These are phyloP conservation scores for Apis laboriosa DNA, from an alignment of 1,140 invertebrate species.

Conservation along the genomic window DNA sequence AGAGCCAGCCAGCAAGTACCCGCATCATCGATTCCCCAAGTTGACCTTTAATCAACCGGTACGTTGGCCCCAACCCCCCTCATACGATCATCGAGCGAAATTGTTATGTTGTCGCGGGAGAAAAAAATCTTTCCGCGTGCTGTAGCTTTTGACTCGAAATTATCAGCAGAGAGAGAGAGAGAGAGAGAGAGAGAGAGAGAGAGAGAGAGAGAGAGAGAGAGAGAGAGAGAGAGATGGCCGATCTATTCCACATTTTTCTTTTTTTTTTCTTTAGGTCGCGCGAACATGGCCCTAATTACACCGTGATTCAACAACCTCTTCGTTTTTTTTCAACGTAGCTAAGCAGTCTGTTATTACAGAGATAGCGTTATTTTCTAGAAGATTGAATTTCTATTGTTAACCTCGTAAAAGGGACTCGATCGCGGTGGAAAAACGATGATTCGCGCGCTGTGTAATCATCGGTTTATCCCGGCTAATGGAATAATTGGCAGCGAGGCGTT, in stretches of 20 bases:
- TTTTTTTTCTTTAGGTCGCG: not conserved
- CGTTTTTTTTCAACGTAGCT: not conserved
- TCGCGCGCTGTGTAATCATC: not conserved
- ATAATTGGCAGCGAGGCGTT: not conserved
- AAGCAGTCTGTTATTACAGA: conserved; percentile 4
- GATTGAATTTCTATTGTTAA: conserved; percentile 31
- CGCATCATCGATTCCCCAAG: not conserved
- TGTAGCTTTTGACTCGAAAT: not conserved
- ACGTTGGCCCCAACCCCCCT: conserved; percentile 3
- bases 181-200: no score
- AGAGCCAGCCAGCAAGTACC: not conserved
- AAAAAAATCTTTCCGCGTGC: not conserved
- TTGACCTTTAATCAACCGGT: conserved; percentile 31
- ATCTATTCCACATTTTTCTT: not conserved
- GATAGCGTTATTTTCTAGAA: not conserved
- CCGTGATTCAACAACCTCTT: not conserved
- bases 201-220: no score
- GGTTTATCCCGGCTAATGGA: not conserved
- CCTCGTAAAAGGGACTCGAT: not conserved
- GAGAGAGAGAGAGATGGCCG: not conserved
- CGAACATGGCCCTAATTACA: not conserved
- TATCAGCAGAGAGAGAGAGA: not conserved
- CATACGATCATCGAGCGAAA: not conserved
- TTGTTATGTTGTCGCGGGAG: conserved; percentile 35
- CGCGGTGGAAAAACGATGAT: not conserved